These are phyloP conservation scores for Drosophila triauraria DNA, from an alignment of 1,140 invertebrate species.

Conservation along the genomic window DNA sequence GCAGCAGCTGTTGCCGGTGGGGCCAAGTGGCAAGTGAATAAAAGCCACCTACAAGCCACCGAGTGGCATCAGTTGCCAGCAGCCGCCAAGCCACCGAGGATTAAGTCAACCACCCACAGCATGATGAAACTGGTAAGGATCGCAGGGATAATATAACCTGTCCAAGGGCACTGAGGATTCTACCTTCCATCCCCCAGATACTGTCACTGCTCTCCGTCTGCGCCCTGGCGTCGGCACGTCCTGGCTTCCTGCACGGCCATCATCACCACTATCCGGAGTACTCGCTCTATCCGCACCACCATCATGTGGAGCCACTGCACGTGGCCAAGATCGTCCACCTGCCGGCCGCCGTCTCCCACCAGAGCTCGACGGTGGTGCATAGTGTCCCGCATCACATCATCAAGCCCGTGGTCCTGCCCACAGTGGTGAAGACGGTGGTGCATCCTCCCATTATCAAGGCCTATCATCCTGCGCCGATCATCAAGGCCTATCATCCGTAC, in stretches of 20 bases:
- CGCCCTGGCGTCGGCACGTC: conserved; percentile 64
- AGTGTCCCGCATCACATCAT: conserved; percentile 76
- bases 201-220: conserved; percentile 61
- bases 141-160: not conserved
- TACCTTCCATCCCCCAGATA: conserved; percentile 26
- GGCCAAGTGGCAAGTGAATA: conserved; percentile 71
- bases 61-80: conserved; percentile 79
- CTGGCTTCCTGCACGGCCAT: conserved; percentile 78
- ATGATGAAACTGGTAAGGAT: conserved; percentile 80
- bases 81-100: conserved; percentile 49
- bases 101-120: conserved; percentile 35
- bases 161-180: not conserved
- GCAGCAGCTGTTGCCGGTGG: conserved; percentile 33
- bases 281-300: conserved; percentile 53
- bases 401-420: conserved; percentile 76
- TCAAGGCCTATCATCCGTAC: conserved; percentile 72
- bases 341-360: conserved; percentile 86
- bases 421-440: conserved; percentile 73
- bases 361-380: conserved; percentile 85
- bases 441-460: conserved; percentile 77
- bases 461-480: conserved; percentile 76
- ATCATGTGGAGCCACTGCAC: conserved; percentile 76
- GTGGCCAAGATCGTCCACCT: conserved; percentile 77
- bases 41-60: conserved; percentile 59
- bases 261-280: conserved; percentile 78